Conservation (phyloP, 2,113 vertebrate species). For the Prochilodus magdalenae region DNA sequence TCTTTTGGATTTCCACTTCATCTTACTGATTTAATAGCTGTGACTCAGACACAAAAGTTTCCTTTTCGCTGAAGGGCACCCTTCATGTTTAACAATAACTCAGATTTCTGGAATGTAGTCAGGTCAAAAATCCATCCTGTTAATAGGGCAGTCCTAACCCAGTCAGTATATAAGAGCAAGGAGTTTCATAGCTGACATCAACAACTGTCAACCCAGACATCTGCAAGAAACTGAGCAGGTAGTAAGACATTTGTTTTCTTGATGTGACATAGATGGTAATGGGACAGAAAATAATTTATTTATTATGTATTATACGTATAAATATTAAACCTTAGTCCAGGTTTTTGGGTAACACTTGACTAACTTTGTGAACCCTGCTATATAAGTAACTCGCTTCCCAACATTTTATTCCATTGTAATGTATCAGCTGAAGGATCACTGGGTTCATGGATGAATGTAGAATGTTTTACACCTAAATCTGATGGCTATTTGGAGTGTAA, state of each 20-base stretch:
- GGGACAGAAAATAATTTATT: no score
- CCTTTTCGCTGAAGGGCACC: background rate
- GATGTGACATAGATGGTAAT: background rate
- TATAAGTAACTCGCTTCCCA: background rate
- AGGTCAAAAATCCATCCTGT: background rate
- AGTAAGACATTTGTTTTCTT: background rate
- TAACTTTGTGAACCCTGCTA: no score
- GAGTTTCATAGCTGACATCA: background rate
- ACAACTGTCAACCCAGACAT: background rate
- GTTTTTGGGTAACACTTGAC: no score
- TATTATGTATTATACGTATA: no score
- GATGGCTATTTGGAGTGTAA: no score
- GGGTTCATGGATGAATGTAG: no score
- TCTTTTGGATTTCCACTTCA: background rate
- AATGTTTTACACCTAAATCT: no score
- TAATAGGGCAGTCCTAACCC: background rate
- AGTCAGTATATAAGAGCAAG: background rate
- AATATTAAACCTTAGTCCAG: no score
- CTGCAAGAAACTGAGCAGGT: slow-evolving; percentile 23
- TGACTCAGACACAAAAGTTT: background rate
- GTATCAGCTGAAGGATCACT: no score
- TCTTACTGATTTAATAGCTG: background rate
- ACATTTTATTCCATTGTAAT: no score
- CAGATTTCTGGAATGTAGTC: background rate
- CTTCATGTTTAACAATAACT: background rate